Evolutionary conservation across 2,888 invertebrate species (phyloP).

Genomic region (Machimus atricapillus): DNA sequence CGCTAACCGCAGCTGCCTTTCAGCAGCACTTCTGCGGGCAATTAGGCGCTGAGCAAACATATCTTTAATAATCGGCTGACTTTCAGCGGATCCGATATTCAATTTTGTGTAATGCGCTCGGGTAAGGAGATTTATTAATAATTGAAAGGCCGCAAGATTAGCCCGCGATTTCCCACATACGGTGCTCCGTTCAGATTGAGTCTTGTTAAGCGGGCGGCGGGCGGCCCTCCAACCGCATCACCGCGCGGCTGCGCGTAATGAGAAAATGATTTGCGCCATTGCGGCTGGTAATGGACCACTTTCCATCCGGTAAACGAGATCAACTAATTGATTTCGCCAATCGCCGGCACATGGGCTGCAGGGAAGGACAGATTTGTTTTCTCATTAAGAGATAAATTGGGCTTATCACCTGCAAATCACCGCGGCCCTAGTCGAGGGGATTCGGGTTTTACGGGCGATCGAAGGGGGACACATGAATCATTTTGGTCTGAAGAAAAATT

Average conservation of each 20-base stretch:
- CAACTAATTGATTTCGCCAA: conserved; percentile 26
- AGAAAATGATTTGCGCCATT: conserved; percentile 38
- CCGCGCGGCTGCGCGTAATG: neutral
- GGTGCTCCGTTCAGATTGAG: conserved; percentile 4
- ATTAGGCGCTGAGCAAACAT: neutral
- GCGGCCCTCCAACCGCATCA: neutral
- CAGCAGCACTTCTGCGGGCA: neutral
- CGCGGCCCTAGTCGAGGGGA: neutral
- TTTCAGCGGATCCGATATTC: neutral
- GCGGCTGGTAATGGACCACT: conserved; percentile 17
- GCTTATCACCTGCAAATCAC: conserved; percentile 15
- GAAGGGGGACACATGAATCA: neutral
- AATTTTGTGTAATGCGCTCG: neutral
- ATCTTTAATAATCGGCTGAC: neutral
- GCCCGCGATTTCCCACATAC: conserved; percentile 32
- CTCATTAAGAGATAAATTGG: conserved; percentile 17
- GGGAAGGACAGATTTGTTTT: conserved; percentile 16
- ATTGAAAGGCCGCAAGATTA: conserved; percentile 26
- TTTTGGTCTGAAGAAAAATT: neutral
- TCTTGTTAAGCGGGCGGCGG: neutral
- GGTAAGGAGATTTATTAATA: conserved; percentile 29
- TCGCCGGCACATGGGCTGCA: neutral
- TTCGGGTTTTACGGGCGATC: neutral
- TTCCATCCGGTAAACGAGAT: conserved; percentile 2
- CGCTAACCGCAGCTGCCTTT: neutral